Evolutionary conservation across 2,113 vertebrate species (phyloP).

Genomic region (Microtus oregoni): DNA sequence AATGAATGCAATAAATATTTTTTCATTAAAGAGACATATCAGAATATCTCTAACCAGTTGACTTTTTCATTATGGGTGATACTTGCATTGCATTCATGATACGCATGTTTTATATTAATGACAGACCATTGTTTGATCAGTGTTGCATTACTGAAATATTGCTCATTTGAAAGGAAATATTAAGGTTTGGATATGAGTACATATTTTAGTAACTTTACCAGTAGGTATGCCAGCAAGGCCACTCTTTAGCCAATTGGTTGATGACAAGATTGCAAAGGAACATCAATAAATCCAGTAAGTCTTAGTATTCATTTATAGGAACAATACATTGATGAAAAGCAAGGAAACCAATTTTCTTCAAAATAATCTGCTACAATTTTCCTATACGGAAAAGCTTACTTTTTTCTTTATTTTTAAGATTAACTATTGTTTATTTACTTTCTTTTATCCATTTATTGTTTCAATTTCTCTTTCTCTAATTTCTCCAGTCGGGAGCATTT

Average conservation of each 20-base stretch:
- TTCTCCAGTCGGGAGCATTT: background rate
- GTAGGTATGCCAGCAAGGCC: fast-evolving
- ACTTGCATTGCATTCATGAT: too few species aligned
- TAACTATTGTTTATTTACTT: background rate
- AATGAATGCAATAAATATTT: too few species aligned
- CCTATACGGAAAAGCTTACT: background rate
- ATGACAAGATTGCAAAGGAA: background rate
- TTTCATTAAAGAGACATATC: too few species aligned
- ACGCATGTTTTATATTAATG: background rate
- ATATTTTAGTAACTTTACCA: background rate
- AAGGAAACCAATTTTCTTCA: slow-evolving; percentile 46
- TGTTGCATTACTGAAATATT: background rate
- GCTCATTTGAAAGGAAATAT: background rate
- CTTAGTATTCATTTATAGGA: slow-evolving; percentile 26
- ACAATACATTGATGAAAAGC: slow-evolving; percentile 28
- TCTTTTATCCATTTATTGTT: background rate
- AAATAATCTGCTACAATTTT: slow-evolving; percentile 70
- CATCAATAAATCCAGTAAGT: background rate
- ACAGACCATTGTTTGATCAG: background rate
- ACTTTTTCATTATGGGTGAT: background rate
- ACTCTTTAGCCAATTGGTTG: background rate
- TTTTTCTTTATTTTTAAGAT: background rate
- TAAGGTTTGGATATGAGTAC: background rate
- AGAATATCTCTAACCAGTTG: background rate
- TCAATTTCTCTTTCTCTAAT: background rate